phyloP scores from a whole-genome alignment of 2,797 vertebrate genomes.

The Pipistrellus pipistrellus region DNA sequence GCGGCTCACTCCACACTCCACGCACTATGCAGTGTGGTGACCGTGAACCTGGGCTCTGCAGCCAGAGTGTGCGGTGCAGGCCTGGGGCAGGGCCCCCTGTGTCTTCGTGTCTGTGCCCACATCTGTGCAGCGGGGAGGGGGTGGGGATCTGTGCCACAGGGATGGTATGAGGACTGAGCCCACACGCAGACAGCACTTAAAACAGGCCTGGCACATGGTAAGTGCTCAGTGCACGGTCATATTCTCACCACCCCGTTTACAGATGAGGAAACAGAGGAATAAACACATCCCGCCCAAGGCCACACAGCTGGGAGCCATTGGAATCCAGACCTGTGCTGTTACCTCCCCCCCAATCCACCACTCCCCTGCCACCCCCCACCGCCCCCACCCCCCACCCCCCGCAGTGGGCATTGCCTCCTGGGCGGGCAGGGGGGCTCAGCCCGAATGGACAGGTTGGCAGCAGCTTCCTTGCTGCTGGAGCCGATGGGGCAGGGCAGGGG shows the following conservation, averaged over 20 bases:
- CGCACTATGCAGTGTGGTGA: too few species aligned
- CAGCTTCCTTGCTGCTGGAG: not conserved
- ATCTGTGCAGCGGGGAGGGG: not conserved
- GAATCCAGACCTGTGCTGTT: not conserved
- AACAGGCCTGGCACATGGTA: not conserved
- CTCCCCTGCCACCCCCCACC: too few species aligned
- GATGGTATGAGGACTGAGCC: not conserved
- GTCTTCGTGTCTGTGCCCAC: not conserved
- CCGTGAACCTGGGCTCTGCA: not conserved
- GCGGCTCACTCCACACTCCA: not conserved
- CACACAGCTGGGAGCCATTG: not conserved
- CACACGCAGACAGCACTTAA: accelerated
- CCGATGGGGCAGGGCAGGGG: not conserved
- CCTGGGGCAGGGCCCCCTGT: not conserved
- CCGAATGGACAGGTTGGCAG: not conserved
- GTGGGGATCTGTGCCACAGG: accelerated
- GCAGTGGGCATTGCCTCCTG: not conserved
- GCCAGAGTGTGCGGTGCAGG: too few species aligned
- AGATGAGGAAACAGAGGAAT: not conserved
- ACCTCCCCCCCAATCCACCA: too few species aligned
- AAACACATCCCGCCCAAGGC: accelerated
- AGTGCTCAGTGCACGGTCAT: accelerated
- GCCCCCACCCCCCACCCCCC: too few species aligned
- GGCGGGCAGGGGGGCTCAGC: not conserved
- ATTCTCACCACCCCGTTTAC: not conserved